Conservation (phyloP, 2,888 invertebrate genomes). For the Mesochorus sp. region DNA sequence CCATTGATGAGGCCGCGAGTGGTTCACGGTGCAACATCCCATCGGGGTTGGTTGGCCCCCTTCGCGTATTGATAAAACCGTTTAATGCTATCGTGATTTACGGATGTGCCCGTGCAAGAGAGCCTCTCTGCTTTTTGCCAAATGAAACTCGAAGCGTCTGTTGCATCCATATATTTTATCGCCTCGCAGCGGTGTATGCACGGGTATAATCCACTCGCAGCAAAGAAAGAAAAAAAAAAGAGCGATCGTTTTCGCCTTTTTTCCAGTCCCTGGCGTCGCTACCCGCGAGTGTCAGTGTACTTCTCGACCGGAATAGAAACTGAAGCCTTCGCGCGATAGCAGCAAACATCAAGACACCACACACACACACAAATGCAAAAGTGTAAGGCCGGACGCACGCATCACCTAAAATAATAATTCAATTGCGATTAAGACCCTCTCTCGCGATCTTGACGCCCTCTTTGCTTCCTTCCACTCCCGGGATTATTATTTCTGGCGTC, state of each 20-base stretch:
- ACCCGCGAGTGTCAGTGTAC: constrained; percentile 27
- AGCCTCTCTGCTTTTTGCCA: constrained; percentile 35
- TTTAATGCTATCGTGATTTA: constrained; percentile 72
- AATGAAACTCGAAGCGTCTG: constrained; percentile 20
- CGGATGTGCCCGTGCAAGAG: constrained; percentile 48
- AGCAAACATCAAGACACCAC: constrained; percentile 48
- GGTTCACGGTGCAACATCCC: constrained; percentile 64
- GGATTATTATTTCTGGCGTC: constrained; percentile 73
- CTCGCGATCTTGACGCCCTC: constrained; percentile 33
- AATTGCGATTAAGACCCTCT: constrained; percentile 71
- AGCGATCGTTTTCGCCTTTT: constrained; percentile 53
- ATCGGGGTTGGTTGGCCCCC: constrained; percentile 47
- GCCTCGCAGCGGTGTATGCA: constrained; percentile 18
- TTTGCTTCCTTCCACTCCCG: constrained; percentile 44
- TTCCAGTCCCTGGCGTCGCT: constrained; percentile 36
- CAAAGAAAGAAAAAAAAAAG: constrained; percentile 35
- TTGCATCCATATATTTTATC: constrained; percentile 31
- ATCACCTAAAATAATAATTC: constrained; percentile 75
- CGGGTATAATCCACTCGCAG: constrained; percentile 29
- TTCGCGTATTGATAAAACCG: constrained; percentile 58
- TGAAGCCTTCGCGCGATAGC: constrained; percentile 30
- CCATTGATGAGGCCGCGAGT: constrained; percentile 63
- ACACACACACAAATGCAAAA: constrained; percentile 64
- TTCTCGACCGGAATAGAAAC: constrained; percentile 58
- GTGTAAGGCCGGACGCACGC: constrained; percentile 64